Evolutionary conservation across 2,888 invertebrate species (phyloP).

Genomic region (Aporophyla nigra): DNA sequence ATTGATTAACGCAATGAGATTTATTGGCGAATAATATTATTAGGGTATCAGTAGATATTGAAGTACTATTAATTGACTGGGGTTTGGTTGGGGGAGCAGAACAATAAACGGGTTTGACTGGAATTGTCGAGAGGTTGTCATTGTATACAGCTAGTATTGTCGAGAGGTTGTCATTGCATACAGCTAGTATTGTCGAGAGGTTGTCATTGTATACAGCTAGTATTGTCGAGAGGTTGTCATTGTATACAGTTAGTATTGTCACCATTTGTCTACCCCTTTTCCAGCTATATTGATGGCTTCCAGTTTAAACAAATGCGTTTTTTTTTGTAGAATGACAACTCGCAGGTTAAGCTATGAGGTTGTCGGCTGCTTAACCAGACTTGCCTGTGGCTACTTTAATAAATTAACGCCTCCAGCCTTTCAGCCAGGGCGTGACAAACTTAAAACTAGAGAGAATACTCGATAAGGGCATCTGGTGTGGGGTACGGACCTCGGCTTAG

Average conservation of each 20-base stretch:
- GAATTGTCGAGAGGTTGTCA: not conserved
- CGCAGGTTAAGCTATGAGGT: too few relatives aligned
- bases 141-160: not conserved
- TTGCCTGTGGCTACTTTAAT: too few relatives aligned
- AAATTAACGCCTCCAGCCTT: too few relatives aligned
- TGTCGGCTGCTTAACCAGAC: too few relatives aligned
- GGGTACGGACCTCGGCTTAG: too few relatives aligned
- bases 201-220: not conserved
- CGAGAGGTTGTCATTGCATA: not conserved
- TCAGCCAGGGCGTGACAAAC: too few relatives aligned
- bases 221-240: not conserved
- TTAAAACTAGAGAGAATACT: too few relatives aligned
- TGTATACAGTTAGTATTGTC: not conserved
- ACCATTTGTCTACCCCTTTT: too few relatives aligned
- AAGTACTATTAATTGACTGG: not conserved
- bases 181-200: not conserved
- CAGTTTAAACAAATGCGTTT: not conserved
- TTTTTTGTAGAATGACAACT: too few relatives aligned
- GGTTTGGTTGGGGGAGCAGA: not conserved
- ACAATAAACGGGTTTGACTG: not conserved
- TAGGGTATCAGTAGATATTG: conserved; percentile 7
- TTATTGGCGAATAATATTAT: conserved; percentile 1
- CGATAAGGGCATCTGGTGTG: too few relatives aligned
- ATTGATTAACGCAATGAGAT: conserved; percentile 28
- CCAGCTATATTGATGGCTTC: not conserved